Evolutionary conservation across 1,140 invertebrate genomes (phyloP).

Genomic region (Psix sp.): DNA sequence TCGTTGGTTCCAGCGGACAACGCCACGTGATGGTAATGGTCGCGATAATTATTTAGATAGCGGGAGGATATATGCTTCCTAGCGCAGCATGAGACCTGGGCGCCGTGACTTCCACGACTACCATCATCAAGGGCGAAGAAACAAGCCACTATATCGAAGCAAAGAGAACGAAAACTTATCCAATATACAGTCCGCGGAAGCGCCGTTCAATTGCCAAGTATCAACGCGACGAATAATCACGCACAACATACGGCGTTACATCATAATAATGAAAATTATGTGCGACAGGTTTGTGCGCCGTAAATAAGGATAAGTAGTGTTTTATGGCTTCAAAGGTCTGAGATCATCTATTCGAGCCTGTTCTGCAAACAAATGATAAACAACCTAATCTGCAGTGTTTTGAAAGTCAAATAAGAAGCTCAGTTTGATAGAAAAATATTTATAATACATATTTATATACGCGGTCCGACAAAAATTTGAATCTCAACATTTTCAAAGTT

Average conservation of each 20-base stretch:
- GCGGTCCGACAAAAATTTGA: no score
- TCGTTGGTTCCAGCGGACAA: slow-evolving; percentile 69
- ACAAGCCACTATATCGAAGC: slow-evolving; percentile 31
- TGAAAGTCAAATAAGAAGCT: background rate
- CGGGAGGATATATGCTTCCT: slow-evolving; percentile 74
- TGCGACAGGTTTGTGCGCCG: slow-evolving; percentile 22
- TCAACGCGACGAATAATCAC: slow-evolving; percentile 26
- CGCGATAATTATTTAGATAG: slow-evolving; percentile 76
- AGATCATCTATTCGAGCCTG: slow-evolving; percentile 19
- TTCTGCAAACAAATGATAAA: slow-evolving; percentile 21
- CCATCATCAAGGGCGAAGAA: slow-evolving; percentile 51
- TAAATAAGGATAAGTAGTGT: slow-evolving; percentile 50
- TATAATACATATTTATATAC: no score
- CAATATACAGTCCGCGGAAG: slow-evolving; percentile 37
- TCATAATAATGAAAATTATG: slow-evolving; percentile 48
- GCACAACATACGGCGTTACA: slow-evolving; percentile 11
- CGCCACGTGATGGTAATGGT: slow-evolving; percentile 74
- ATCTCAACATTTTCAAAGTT: no score
- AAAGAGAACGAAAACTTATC: slow-evolving; percentile 51
- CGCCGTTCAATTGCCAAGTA: slow-evolving; percentile 46
- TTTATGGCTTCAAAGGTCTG: slow-evolving; percentile 24
- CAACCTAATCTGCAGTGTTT: slow-evolving; percentile 18
- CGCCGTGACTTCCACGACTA: slow-evolving; percentile 65
- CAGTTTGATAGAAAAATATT: no score
- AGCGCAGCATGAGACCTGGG: slow-evolving; percentile 71